Base-by-base conservation (phyloP, 2,797 vertebrate genomes). In the Cirrhinus mrigala region DNA sequence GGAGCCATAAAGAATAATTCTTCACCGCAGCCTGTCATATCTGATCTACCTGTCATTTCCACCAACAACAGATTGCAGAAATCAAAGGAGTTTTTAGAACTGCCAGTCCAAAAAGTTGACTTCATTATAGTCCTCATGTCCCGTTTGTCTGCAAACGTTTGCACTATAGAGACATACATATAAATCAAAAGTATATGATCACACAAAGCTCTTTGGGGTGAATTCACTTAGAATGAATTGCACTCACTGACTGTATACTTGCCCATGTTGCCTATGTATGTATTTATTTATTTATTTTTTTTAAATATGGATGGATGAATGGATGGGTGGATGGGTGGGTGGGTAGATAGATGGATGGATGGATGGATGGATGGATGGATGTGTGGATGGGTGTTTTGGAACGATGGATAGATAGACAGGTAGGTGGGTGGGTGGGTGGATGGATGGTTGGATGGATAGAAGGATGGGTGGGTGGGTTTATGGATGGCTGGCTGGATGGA, bases 51-150 rank as follows among this genome's bases (percentile, higher is more conserved):
- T 11, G 29, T 73, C 44, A 73, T 27, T 62, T 60, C 0, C 22
- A 79, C 5, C 22, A 54, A 33, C 33, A 70, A 10, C 8, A 82
- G 5, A 71, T 79, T 8, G 3, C 18, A 54, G 18, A 44, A 74
- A 54, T 64, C 12, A 73, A n/a, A 18, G n/a, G 52, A 80, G n/a
- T 60, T 50, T 69, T n/a, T 58, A 1, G 20, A 69, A 58, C 10
- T 75, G 76, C 75, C 50, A 68, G 29, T 48, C 24, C 22, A 37
- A 46, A 73, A 80, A 18, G 8, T 44, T 79, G 6, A 29, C 44
- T 73, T 64, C 37, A 68, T 85, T 24, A 20, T 58, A 54, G 27
- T 68, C 9, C 46, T 81, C 20, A 52, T 62, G 50, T 73, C 20
- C 6, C 27, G 1, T 22, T 11, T 15, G 9, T 56, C 52, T 2